These are phyloP conservation scores for Mobula hypostoma DNA, from an alignment of 2,113 vertebrate genomes.

Conservation along the genomic window DNA sequence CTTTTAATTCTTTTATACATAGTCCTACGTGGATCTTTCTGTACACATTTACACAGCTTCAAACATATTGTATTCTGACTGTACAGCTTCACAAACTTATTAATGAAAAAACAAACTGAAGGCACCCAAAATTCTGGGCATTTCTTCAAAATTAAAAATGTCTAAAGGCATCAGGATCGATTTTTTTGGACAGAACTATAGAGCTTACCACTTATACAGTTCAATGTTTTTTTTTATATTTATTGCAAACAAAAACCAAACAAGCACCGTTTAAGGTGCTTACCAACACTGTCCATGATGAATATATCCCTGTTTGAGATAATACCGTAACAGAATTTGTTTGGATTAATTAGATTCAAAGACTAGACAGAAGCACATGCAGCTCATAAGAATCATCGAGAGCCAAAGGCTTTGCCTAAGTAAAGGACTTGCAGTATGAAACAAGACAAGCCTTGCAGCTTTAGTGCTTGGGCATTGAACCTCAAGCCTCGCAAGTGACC, in stretches of 20 bases:
- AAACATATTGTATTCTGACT: background rate
- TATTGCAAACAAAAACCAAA: background rate
- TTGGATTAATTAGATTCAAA: background rate
- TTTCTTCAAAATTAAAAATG: background rate
- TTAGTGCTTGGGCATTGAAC: background rate
- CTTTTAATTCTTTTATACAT: constrained; percentile 1
- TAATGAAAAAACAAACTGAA: background rate
- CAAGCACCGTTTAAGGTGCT: no score
- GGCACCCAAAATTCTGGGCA: background rate
- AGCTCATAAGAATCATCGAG: background rate
- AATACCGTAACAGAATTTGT: background rate
- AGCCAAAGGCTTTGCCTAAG: background rate
- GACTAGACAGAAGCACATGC: no score
- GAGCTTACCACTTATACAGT: background rate
- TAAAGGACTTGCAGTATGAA: background rate
- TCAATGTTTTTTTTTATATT: background rate
- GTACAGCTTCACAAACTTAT: background rate
- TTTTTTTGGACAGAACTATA: background rate
- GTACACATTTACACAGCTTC: constrained; percentile 11
- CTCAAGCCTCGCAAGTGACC: background rate
- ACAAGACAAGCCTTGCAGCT: background rate
- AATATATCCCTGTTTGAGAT: background rate
- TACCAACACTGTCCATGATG: background rate
- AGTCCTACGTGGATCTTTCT: constrained; percentile 11
- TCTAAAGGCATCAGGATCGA: background rate